Percentiles rank a stretch among this genome's conserved stretches.
Evolutionary conservation across 2,888 invertebrate species (phyloP).

Genomic region (Eucera pruinosa): DNA sequence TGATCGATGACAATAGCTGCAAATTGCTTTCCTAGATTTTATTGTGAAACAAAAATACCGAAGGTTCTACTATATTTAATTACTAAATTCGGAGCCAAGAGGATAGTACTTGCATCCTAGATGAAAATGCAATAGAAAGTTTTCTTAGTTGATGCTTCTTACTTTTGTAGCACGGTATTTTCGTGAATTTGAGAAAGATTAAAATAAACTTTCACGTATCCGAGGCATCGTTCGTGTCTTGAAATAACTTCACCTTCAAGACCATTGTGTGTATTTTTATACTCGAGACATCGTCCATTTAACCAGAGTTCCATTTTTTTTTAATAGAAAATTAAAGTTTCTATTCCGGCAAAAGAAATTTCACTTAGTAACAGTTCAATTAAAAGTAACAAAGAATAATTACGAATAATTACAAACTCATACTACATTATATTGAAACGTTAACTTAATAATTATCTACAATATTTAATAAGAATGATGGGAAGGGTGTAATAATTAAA

Average conservation of each 20-base stretch:
- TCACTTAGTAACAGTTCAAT: too few relatives aligned
- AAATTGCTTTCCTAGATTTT: too few relatives aligned
- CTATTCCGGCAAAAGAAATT: background rate
- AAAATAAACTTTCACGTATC: conserved; percentile 29
- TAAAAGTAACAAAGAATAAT: too few relatives aligned
- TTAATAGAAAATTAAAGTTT: background rate
- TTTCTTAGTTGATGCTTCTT: background rate
- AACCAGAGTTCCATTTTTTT: background rate
- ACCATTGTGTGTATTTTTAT: conserved; percentile 34
- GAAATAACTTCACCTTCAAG: conserved; percentile 36
- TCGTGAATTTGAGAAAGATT: conserved; percentile 14
- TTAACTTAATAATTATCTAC: too few relatives aligned
- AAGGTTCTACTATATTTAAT: background rate
- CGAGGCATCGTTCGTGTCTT: conserved; percentile 28
- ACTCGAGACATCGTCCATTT: background rate
- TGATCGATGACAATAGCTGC: too few relatives aligned
- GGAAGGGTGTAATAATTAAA: background rate
- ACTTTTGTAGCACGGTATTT: background rate
- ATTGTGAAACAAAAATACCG: too few relatives aligned
- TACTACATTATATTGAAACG: too few relatives aligned
- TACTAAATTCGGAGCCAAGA: background rate
- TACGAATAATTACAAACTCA: too few relatives aligned
- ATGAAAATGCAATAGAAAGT: background rate
- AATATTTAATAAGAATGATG: too few relatives aligned
- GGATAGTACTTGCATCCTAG: background rate